Conservation (phyloP, 2,113 vertebrate genomes). For the Excalfactoria chinensis region DNA sequence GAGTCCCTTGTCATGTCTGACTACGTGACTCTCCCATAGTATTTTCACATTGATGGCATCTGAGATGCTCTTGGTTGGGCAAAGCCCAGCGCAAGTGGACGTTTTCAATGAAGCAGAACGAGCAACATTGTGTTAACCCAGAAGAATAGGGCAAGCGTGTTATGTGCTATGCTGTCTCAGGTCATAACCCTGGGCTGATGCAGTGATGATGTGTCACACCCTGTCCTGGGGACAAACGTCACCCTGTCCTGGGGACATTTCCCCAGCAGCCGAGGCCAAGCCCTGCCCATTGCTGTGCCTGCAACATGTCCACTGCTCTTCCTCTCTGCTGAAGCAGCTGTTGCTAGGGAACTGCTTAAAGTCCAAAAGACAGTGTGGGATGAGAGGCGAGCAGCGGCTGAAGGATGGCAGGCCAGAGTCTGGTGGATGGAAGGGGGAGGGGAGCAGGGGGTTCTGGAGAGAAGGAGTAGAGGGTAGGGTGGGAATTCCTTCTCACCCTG, state of each 20-base stretch:
- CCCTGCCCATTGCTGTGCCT: background rate
- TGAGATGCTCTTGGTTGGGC: background rate
- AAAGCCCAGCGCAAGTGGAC: background rate
- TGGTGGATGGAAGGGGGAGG: accelerated
- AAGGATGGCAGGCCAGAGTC: background rate
- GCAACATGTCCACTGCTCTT: slow-evolving; percentile 18
- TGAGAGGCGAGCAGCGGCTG: slow-evolving; percentile 4
- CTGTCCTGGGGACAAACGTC: background rate
- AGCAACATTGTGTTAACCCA: background rate
- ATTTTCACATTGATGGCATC: background rate
- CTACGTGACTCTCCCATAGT: background rate
- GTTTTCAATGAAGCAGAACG: background rate
- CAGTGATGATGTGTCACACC: accelerated
- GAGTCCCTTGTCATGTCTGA: background rate
- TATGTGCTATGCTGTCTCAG: background rate
- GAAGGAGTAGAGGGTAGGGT: background rate
- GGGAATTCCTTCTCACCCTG: background rate
- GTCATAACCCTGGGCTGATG: accelerated
- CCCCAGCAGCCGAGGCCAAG: background rate
- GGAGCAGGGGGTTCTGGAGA: background rate
- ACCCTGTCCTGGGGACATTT: background rate
- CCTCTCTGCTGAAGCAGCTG: slow-evolving; percentile 47
- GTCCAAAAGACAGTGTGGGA: slow-evolving; percentile 33
- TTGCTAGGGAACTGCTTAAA: slow-evolving; percentile 68
- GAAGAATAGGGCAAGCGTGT: background rate